Evolutionary conservation across 2,113 vertebrate species (phyloP).

Genomic region (Heterocephalus glaber): DNA sequence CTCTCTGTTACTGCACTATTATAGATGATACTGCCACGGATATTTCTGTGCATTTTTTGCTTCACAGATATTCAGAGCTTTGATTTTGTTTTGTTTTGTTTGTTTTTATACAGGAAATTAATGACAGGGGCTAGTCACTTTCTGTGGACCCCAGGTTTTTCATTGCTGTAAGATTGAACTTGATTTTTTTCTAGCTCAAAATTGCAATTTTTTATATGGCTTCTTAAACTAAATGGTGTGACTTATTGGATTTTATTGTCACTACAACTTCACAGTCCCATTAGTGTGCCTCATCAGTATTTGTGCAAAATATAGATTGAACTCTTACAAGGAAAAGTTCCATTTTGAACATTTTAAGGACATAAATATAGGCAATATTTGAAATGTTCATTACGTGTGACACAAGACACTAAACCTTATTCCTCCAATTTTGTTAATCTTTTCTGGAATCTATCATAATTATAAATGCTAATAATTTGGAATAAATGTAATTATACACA

Average conservation of each 20-base stretch:
- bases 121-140: background rate
- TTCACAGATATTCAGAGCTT: background rate
- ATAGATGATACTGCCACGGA: background rate
- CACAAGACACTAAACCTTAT: background rate
- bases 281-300: slow-evolving; percentile 1
- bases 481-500: background rate
- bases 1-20: too few relatives aligned
- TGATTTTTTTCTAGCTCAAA: background rate
- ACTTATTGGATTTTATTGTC: slow-evolving; percentile 37
- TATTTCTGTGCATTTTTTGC: background rate
- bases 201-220: background rate
- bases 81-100: background rate
- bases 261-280: background rate
- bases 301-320: background rate
- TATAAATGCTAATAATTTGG: slow-evolving; percentile 12
- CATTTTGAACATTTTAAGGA: background rate
- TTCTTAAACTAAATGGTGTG: slow-evolving; percentile 2
- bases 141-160: background rate
- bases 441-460: background rate
- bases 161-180: background rate
- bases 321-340: background rate
- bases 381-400: background rate
- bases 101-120: slow-evolving; percentile 32
- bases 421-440: background rate
- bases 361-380: slow-evolving; percentile 1